Percentiles rank a stretch among this genome's conserved stretches.
phyloP scores from a whole-genome alignment of 2,888 invertebrate genomes.

The Pseudoips prasinana region DNA sequence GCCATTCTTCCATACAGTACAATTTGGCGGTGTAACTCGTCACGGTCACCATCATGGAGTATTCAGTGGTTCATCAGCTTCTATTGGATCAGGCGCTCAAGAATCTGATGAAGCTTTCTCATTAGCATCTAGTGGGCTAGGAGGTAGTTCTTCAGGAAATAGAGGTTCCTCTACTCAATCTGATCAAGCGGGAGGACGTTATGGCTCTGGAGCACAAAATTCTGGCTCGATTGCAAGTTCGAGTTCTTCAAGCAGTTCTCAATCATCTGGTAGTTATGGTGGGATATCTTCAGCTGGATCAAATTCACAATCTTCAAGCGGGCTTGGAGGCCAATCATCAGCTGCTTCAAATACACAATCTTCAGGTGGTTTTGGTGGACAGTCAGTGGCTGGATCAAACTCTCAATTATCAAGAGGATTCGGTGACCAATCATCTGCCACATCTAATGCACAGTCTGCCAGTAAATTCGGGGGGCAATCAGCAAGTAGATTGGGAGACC shows the following conservation, averaged over 20 bases:
- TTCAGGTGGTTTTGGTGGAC: slow-evolving; percentile 1
- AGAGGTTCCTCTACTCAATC: slow-evolving; percentile 1
- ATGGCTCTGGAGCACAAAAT: slow-evolving; percentile 2
- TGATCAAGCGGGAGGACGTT: slow-evolving; percentile 2
- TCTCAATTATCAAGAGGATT: not conserved
- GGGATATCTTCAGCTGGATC: slow-evolving; percentile 6
- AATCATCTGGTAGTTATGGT: slow-evolving; percentile 10
- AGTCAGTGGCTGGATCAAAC: not conserved
- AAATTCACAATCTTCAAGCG: slow-evolving; percentile 4
- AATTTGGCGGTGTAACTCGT: slow-evolving; percentile 56
- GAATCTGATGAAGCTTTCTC: slow-evolving; percentile 48
- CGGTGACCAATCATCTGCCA: not conserved
- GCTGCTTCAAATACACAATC: slow-evolving; percentile 4
- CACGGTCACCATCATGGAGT: slow-evolving; percentile 49
- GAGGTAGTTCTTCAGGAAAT: slow-evolving; percentile 1
- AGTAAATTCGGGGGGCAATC: not conserved
- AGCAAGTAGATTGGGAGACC: too few species aligned
- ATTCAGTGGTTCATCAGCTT: slow-evolving; percentile 44
- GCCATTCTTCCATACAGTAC: slow-evolving; percentile 44
- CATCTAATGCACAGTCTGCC: not conserved
- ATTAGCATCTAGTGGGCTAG: slow-evolving; percentile 31
- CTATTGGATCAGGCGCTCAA: slow-evolving; percentile 31
- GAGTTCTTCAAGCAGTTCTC: slow-evolving; percentile 17
- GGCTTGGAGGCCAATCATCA: slow-evolving; percentile 4
- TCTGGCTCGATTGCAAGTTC: slow-evolving; percentile 11